Conservation (phyloP, 2,888 invertebrate genomes). For the Drosophila robusta region DNA sequence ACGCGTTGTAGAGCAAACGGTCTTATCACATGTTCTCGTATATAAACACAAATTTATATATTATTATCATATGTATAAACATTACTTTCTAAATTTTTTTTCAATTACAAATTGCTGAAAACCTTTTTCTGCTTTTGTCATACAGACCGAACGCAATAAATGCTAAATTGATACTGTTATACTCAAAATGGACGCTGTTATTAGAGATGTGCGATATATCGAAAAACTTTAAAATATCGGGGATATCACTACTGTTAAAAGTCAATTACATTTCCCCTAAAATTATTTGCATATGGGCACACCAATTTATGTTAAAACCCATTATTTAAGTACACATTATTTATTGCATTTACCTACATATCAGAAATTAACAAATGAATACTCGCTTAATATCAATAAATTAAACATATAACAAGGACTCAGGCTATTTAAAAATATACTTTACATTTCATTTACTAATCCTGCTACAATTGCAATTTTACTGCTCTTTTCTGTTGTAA, state of each 20-base stretch:
- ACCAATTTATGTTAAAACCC: not conserved
- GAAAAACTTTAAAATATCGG: constrained; percentile 7
- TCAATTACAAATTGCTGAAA: constrained; percentile 13
- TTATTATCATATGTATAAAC: constrained; percentile 7
- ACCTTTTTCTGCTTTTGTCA: constrained; percentile 34
- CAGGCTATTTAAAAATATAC: no score
- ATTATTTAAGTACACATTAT: not conserved
- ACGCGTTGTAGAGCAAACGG: constrained; percentile 5
- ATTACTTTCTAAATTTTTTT: constrained; percentile 20
- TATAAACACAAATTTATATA: constrained; percentile 10
- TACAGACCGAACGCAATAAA: constrained; percentile 45
- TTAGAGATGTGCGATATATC: constrained; percentile 23
- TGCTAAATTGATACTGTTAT: constrained; percentile 39
- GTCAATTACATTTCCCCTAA: not conserved
- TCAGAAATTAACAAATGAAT: no score
- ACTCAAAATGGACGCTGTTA: constrained; percentile 39
- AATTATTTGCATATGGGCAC: constrained; percentile 7
- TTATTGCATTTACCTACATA: no score
- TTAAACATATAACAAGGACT: no score
- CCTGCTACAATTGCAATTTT: no score
- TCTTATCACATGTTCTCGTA: constrained; percentile 10
- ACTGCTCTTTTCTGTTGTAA: no score
- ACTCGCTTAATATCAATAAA: no score
- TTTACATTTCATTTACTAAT: no score
- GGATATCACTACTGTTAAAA: not conserved